Base-by-base conservation (phyloP, 2,888 invertebrate genomes). In the Drosophila borealis region DNA sequence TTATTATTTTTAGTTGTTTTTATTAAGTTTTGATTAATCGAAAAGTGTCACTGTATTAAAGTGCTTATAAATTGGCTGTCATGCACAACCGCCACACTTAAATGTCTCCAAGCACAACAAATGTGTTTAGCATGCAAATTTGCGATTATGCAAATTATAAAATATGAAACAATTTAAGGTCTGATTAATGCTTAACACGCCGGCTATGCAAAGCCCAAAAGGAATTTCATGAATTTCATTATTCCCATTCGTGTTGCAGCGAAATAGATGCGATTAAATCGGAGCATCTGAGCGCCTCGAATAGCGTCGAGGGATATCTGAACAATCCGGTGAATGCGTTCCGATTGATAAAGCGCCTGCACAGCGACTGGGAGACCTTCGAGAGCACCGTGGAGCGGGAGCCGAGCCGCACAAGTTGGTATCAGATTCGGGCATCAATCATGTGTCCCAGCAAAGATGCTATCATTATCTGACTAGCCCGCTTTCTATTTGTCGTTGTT, bases 251-350 rank as follows among this genome's bases (percentile, higher is more conserved):
- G 14, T 45, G 45, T 25, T 56, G 39, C 65, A 92, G 92, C 57
- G 90, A 92, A 92, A 93, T 95, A 45, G 93, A 94, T 70, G 93
- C 94, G 70, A 97, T 96, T 90, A 94, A 94, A 89, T 93, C 93
- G 61, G 96, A 97, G 89, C 97, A 97, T 91, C 94, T 94, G 83
- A 97, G 97, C 0, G 94, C 95, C 89, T 93, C 94, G 65, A 96
- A 97, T 89, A 67, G 69, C 63, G 94, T 96, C 41, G 95, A 96
- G 51, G 94, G 95, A 80, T 98, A 97, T 90, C 93, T 98, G 68
- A 95, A 96, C 17, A 98, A 98, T 93, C 99, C 99, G 2, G 96
- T 99, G 82, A 98, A 98, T 92, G 98, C 98, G 2, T 99, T 97
- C 92, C 94, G 98, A 11, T 93, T 99, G 51, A 98, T 99, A 55